Evolutionary conservation across 2,888 invertebrate species (phyloP).

Genomic region (Helicoverpa assulta): DNA sequence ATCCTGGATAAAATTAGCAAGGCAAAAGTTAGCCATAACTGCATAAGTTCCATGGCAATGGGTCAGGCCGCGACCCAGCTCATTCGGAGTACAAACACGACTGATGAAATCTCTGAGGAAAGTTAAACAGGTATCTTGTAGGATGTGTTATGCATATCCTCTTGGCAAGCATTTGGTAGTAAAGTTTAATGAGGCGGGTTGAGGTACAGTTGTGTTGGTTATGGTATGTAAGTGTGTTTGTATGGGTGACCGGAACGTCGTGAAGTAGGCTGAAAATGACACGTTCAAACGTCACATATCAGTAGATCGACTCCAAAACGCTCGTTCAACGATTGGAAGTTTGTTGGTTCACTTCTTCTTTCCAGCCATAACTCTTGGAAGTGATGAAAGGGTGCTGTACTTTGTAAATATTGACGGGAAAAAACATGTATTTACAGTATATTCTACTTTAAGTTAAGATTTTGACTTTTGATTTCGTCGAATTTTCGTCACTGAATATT

Average conservation of each 20-base stretch:
- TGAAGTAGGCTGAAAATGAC: neutral
- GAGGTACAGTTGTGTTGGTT: neutral
- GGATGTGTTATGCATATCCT: slow-evolving; percentile 36
- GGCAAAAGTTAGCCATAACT: slow-evolving; percentile 8
- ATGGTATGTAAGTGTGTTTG: neutral
- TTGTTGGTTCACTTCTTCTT: too few relatives aligned
- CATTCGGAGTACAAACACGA: slow-evolving; percentile 40
- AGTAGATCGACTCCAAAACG: too few relatives aligned
- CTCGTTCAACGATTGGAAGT: too few relatives aligned
- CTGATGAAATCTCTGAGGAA: slow-evolving; percentile 32
- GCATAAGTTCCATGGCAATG: slow-evolving; percentile 32
- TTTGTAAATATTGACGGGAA: too few relatives aligned
- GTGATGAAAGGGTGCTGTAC: too few relatives aligned
- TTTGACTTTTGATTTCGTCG: too few relatives aligned
- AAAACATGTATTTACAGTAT: too few relatives aligned
- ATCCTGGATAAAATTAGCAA: neutral
- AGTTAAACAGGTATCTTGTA: slow-evolving; percentile 39
- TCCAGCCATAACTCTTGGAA: too few relatives aligned
- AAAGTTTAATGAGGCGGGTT: slow-evolving; percentile 4
- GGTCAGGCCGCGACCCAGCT: slow-evolving; percentile 44
- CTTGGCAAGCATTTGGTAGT: slow-evolving; percentile 13
- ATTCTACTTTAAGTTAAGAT: too few relatives aligned
- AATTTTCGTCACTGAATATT: neutral
- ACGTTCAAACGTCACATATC: too few relatives aligned
- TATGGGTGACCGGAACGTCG: neutral